phyloP scores from a whole-genome alignment of 1,140 invertebrate genomes.

The Probaryconus sp. region DNA sequence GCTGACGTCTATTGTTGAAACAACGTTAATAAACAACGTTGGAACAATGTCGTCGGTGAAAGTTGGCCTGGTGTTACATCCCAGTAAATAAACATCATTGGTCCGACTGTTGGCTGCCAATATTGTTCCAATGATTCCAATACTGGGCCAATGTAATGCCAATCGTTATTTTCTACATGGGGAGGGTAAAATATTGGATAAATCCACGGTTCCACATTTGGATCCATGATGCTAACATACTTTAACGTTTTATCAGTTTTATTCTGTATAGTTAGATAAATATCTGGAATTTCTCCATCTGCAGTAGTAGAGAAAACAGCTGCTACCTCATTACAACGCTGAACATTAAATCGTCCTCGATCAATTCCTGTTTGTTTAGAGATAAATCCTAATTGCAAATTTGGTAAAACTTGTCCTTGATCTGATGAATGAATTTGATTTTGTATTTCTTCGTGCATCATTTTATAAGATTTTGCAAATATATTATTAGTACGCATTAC shows the following conservation, averaged over 20 bases:
- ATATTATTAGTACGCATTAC: conserved; percentile 9
- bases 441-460: conserved; percentile 25
- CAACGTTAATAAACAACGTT: too few species aligned
- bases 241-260: conserved; percentile 1
- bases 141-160: too few species aligned
- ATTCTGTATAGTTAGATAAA: background rate
- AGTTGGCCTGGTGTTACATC: too few species aligned
- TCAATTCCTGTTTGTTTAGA: conserved; percentile 9
- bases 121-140: too few species aligned
- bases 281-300: conserved; percentile 3
- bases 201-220: too few species aligned
- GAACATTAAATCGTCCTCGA: conserved; percentile 15
- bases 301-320: conserved; percentile 9
- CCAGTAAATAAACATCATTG: too few species aligned
- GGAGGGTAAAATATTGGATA: too few species aligned
- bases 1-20: too few species aligned
- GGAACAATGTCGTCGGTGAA: too few species aligned
- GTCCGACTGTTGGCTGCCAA: too few species aligned
- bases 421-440: conserved; percentile 12
- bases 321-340: conserved; percentile 12
- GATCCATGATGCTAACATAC: conserved; percentile 8
- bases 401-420: background rate
- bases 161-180: too few species aligned
- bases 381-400: conserved; percentile 25
- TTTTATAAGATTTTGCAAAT: conserved; percentile 27